These are phyloP conservation scores for Epistrophe eligans DNA, from an alignment of 2,888 invertebrate species.

Conservation along the genomic window DNA sequence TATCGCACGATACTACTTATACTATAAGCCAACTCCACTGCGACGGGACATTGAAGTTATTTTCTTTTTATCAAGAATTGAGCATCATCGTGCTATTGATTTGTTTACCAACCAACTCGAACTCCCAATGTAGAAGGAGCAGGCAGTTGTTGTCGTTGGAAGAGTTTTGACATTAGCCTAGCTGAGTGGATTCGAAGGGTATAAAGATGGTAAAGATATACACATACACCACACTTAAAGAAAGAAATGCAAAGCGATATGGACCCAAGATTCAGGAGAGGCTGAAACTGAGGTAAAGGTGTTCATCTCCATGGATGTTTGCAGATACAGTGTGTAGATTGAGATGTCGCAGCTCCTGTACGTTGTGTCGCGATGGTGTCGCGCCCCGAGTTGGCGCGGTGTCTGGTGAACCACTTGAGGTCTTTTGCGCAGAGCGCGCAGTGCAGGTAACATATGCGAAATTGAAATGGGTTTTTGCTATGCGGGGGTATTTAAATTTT, in stretches of 20 bases:
- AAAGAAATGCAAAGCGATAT: slow-evolving; percentile 54
- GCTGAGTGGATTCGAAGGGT: slow-evolving; percentile 43
- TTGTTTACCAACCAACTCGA: slow-evolving; percentile 47
- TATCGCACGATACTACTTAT: slow-evolving; percentile 59
- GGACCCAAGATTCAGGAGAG: slow-evolving; percentile 9
- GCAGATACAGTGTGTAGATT: slow-evolving; percentile 75
- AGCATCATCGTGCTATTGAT: slow-evolving; percentile 68
- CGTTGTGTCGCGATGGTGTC: slow-evolving; percentile 66
- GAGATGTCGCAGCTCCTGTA: slow-evolving; percentile 76
- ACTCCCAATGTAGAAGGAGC: slow-evolving; percentile 25
- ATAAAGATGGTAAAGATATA: slow-evolving; percentile 63
- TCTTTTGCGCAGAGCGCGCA: slow-evolving; percentile 7
- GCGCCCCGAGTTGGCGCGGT: slow-evolving; percentile 51
- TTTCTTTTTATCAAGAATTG: slow-evolving; percentile 68
- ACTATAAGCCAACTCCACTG: not conserved
- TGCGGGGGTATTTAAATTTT: slow-evolving; percentile 69
- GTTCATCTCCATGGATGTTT: slow-evolving; percentile 67
- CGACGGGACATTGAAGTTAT: slow-evolving; percentile 39
- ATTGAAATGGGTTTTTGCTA: slow-evolving; percentile 65
- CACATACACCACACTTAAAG: slow-evolving; percentile 1
- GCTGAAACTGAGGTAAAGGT: slow-evolving; percentile 46
- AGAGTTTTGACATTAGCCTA: slow-evolving; percentile 71
- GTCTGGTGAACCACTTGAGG: slow-evolving; percentile 47
- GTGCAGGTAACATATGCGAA: slow-evolving; percentile 72
- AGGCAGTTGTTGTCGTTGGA: slow-evolving; percentile 7